A percentile compares a stretch with the other conserved stretches of the same genome.
Evolutionary conservation across 2,797 vertebrate species (phyloP).

Genomic region (Molossus molossus): DNA sequence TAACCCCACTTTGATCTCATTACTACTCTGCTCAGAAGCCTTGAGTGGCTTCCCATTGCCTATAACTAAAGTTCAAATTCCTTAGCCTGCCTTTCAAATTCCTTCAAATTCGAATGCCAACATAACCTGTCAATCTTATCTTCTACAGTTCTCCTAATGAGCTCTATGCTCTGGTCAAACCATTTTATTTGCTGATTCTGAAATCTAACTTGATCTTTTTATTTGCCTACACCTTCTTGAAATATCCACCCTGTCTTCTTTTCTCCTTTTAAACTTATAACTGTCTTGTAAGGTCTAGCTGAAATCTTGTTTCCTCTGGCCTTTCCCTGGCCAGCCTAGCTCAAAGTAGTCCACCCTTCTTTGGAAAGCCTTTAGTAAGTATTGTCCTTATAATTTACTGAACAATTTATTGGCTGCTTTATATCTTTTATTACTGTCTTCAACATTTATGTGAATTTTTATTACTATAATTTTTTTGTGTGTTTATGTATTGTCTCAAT

Average conservation of each 20-base stretch:
- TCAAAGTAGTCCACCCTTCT: neutral
- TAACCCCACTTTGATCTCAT: conserved; percentile 4
- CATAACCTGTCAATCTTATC: neutral
- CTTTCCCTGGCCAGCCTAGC: neutral
- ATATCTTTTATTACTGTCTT: neutral
- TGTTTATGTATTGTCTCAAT: neutral
- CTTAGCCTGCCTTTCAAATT: neutral
- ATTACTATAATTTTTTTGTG: neutral
- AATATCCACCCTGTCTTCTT: neutral
- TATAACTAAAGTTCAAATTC: conserved; percentile 24
- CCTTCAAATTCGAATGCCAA: neutral
- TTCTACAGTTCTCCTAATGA: neutral
- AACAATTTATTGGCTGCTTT: neutral
- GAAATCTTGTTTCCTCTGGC: neutral
- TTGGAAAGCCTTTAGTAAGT: neutral
- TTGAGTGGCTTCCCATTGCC: neutral
- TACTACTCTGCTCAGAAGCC: conserved; percentile 1
- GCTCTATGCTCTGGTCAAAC: neutral
- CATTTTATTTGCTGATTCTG: neutral
- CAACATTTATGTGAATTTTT: neutral
- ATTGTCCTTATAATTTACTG: neutral
- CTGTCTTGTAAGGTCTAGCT: neutral
- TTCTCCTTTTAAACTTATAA: neutral
- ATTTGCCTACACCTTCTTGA: neutral
- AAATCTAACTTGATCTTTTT: neutral